These are phyloP conservation scores for Ditula angustiorana DNA, from an alignment of 2,888 invertebrate genomes.

Conservation along the genomic window DNA sequence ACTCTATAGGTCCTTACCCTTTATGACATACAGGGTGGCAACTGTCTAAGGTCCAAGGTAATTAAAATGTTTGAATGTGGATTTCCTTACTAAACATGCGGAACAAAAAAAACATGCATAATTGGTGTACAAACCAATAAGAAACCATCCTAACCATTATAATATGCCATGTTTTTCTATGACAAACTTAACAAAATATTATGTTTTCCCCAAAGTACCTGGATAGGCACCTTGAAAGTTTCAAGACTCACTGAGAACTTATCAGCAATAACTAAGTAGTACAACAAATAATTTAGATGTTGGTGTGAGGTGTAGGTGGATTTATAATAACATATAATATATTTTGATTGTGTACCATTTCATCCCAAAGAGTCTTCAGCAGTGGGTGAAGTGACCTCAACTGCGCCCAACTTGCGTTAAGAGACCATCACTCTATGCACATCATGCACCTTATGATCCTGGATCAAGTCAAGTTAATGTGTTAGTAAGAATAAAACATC, in stretches of 20 bases:
- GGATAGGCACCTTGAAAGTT: neutral
- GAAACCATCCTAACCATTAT: neutral
- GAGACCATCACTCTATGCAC: conserved; percentile 68
- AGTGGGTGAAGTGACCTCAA: conserved; percentile 54
- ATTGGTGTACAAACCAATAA: neutral
- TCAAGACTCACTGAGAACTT: conserved; percentile 9
- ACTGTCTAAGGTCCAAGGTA: too few relatives aligned
- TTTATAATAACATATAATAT: conserved; percentile 52
- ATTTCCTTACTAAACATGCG: neutral
- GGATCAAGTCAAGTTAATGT: conserved; percentile 73
- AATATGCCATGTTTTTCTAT: neutral
- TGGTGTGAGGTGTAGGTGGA: conserved; percentile 1
- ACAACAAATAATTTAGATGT: neutral
- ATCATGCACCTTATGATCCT: conserved; percentile 83
- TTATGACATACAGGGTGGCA: too few relatives aligned
- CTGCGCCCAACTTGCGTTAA: conserved; percentile 60
- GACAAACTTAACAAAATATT: neutral
- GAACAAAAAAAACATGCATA: neutral
- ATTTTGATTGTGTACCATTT: conserved; percentile 77
- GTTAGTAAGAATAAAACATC: conserved; percentile 68
- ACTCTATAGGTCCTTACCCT: neutral
- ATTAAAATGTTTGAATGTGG: neutral
- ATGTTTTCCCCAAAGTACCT: neutral
- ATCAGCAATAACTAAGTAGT: neutral
- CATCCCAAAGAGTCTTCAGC: conserved; percentile 79